Conservation (phyloP, 1,140 invertebrate species). For the Drosophila navojoa region DNA sequence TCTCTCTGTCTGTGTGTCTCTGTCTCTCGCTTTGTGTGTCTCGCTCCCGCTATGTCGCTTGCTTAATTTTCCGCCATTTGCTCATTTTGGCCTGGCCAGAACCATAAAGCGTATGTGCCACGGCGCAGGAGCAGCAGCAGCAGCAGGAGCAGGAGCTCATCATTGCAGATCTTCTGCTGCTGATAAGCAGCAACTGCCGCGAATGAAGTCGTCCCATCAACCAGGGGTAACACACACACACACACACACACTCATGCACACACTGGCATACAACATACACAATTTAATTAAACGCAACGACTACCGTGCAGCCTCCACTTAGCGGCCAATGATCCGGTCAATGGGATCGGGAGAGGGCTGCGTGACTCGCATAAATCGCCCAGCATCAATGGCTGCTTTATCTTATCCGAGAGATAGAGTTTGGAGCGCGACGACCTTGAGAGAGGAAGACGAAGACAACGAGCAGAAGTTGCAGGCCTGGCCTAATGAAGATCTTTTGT, state of each 20-base stretch:
- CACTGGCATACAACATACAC: slow-evolving; percentile 57
- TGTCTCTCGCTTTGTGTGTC: neutral
- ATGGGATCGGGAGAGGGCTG: neutral
- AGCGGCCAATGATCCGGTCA: slow-evolving; percentile 19
- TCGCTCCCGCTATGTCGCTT: slow-evolving; percentile 6
- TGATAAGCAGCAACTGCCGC: slow-evolving; percentile 54
- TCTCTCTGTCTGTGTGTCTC: neutral
- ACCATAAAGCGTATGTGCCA: slow-evolving; percentile 66
- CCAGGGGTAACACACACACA: neutral
- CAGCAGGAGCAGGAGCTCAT: slow-evolving; percentile 27
- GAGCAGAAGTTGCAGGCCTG: neutral
- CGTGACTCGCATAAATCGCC: slow-evolving; percentile 48
- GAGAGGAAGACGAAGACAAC: neutral
- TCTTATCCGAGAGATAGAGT: slow-evolving; percentile 3
- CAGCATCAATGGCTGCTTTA: slow-evolving; percentile 13
- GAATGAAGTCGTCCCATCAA: slow-evolving; percentile 63
- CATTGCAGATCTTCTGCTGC: slow-evolving; percentile 60
- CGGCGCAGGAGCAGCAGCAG: neutral
- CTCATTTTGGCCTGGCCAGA: slow-evolving; percentile 53
- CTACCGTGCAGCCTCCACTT: slow-evolving; percentile 54
- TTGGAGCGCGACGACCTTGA: slow-evolving; percentile 43
- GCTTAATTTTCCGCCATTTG: slow-evolving; percentile 80
- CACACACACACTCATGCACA: slow-evolving; percentile 20
- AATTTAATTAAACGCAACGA: slow-evolving; percentile 78
- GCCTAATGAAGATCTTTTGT: slow-evolving; percentile 63